These are phyloP conservation scores for Oenanthe melanoleuca DNA, from an alignment of 2,113 vertebrate genomes.

Conservation along the genomic window DNA sequence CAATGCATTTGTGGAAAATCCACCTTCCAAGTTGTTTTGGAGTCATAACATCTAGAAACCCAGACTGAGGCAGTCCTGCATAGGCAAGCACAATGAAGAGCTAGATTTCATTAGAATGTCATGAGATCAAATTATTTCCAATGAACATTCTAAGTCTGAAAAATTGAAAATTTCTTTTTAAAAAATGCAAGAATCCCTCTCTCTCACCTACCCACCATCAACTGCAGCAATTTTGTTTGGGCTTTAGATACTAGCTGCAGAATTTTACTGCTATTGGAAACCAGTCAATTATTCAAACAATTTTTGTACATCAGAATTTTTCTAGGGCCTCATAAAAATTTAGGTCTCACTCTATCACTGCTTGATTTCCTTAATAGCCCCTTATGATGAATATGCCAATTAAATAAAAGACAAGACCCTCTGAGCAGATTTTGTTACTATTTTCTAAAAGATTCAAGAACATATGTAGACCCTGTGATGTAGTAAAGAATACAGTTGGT, in stretches of 20 bases:
- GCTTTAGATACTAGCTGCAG: background rate
- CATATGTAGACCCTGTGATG: background rate
- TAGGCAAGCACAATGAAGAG: background rate
- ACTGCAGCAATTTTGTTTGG: background rate
- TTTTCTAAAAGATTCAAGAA: background rate
- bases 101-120: background rate
- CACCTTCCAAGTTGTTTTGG: background rate
- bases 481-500: background rate
- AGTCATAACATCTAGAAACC: background rate
- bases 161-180: background rate
- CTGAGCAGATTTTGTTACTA: background rate
- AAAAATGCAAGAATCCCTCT: background rate
- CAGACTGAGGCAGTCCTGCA: background rate
- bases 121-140: background rate
- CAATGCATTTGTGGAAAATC: background rate
- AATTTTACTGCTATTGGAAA: background rate
- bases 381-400: background rate
- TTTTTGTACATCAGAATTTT: background rate
- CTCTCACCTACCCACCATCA: fast-evolving
- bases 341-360: background rate
- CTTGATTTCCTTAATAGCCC: constrained; percentile 18
- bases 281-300: background rate
- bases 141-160: background rate
- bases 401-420: constrained; percentile 16
- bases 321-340: background rate